Percentiles rank a stretch among this genome's conserved stretches.
Conservation (phyloP, 2,888 invertebrate species). For the Cheilosia urbana region DNA sequence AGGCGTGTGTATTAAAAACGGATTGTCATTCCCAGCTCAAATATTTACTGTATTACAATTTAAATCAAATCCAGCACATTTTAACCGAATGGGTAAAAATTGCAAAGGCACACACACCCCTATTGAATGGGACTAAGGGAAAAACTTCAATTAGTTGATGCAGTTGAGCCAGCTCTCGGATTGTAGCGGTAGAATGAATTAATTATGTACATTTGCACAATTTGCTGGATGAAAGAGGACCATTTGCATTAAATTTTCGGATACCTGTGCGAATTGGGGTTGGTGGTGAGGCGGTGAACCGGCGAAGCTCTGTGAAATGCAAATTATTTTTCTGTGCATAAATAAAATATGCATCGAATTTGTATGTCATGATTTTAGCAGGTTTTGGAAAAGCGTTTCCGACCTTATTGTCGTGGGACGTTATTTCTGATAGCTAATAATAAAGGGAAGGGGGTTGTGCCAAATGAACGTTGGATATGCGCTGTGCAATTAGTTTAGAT, state of each 20-base stretch:
- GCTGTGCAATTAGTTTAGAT: too few relatives aligned
- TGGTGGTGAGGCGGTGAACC: too few relatives aligned
- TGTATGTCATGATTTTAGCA: slow-evolving; percentile 35
- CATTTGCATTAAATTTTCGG: slow-evolving; percentile 45
- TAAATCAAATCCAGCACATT: slow-evolving; percentile 24
- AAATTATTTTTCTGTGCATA: slow-evolving; percentile 22
- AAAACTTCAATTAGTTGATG: slow-evolving; percentile 45
- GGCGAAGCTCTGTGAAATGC: slow-evolving; percentile 25
- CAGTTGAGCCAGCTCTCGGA: not conserved
- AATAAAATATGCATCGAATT: slow-evolving; percentile 36
- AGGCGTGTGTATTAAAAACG: slow-evolving; percentile 5
- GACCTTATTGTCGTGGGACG: slow-evolving; percentile 37
- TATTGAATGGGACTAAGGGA: not conserved
- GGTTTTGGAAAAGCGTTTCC: slow-evolving; percentile 24
- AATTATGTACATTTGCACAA: slow-evolving; percentile 46
- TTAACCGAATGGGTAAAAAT: not conserved
- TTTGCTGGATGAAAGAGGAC: slow-evolving; percentile 9
- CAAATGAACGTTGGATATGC: too few relatives aligned
- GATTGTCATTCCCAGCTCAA: slow-evolving; percentile 3
- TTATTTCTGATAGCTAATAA: slow-evolving; percentile 3
- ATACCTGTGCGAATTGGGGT: slow-evolving; percentile 37
- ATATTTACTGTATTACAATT: slow-evolving; percentile 32
- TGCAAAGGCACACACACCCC: not conserved
- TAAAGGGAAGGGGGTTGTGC: too few relatives aligned
- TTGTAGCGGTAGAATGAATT: slow-evolving; percentile 31